phyloP scores from a whole-genome alignment of 2,797 vertebrate species.

The Manis pentadactyla region DNA sequence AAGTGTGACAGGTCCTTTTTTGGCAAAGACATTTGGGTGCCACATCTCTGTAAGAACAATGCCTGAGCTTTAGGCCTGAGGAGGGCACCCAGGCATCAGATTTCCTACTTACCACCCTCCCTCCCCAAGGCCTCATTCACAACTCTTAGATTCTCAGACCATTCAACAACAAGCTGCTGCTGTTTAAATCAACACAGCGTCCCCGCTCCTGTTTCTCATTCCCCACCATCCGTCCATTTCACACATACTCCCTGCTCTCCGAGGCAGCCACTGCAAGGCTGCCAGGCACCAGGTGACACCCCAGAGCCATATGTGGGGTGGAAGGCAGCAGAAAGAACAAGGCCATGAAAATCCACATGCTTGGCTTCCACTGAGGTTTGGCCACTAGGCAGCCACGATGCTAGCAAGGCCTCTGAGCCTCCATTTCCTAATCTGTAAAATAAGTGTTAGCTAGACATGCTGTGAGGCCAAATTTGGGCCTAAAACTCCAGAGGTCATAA shows the following conservation, averaged over 20 bases:
- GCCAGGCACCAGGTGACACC: accelerated
- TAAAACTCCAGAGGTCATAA: background rate
- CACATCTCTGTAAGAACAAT: background rate
- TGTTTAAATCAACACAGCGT: background rate
- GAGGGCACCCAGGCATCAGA: background rate
- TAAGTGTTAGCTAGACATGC: background rate
- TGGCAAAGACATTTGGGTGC: background rate
- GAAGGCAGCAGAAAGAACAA: background rate
- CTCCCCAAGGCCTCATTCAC: background rate
- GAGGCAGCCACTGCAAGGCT: no score
- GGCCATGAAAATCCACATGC: background rate
- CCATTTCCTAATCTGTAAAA: background rate
- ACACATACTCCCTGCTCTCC: background rate
- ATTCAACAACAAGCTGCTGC: background rate
- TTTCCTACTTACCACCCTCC: background rate
- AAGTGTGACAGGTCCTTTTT: background rate
- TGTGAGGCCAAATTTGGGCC: background rate
- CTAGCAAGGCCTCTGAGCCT: background rate
- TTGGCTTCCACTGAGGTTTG: background rate
- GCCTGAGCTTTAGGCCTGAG: background rate
- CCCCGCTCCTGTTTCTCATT: background rate
- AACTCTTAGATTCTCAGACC: background rate
- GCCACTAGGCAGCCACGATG: background rate
- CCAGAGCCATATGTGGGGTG: background rate
- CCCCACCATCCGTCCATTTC: background rate